Conservation (phyloP, 1,140 invertebrate genomes). For the Procambarus virginalis region DNA sequence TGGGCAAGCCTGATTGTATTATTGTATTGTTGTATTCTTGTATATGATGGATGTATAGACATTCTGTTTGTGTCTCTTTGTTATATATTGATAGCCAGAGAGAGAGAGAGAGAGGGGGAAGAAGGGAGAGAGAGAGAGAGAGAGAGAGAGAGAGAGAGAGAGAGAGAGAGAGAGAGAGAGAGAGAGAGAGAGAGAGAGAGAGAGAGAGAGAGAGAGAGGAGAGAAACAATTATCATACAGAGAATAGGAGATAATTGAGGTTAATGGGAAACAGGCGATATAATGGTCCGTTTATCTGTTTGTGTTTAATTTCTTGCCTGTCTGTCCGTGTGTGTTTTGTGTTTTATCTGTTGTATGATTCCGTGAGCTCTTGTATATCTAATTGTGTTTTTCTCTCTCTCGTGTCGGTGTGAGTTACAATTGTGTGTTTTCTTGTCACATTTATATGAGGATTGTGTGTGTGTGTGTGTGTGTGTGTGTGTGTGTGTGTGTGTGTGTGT, state of each 20-base stretch:
- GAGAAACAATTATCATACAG: neutral
- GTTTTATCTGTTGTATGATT: neutral
- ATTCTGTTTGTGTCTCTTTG: too few species aligned
- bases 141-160: neutral
- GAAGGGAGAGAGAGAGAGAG: neutral
- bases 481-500: too few species aligned
- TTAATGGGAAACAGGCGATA: neutral
- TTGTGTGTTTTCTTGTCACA: too few species aligned
- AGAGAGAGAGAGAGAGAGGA: neutral
- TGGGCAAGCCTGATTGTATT: too few species aligned
- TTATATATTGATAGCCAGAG: too few species aligned
- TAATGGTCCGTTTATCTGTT: neutral
- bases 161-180: too few species aligned
- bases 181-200: neutral
- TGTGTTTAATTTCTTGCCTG: neutral
- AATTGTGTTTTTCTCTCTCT: neutral
- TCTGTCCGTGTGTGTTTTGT: neutral
- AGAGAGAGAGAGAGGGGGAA: too few species aligned
- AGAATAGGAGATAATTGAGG: neutral
- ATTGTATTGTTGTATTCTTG: too few species aligned
- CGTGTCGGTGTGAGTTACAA: neutral
- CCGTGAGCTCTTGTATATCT: neutral
- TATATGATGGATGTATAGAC: too few species aligned
- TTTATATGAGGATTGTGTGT: too few species aligned
- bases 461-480: too few species aligned